Conservation (phyloP, 2,113 vertebrate genomes). For the Felis chaus region DNA sequence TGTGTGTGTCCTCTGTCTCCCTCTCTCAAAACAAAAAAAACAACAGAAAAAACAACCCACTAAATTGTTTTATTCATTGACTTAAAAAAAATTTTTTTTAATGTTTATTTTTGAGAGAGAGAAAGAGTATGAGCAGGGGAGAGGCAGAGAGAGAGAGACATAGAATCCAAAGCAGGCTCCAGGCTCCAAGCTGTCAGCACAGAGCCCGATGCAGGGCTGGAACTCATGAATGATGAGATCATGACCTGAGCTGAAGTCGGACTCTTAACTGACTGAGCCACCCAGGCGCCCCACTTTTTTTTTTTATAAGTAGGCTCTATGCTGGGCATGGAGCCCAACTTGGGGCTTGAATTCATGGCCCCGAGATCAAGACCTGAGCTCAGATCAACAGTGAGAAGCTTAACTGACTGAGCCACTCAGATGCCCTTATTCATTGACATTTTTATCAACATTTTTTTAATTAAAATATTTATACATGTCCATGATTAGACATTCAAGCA, state of each 20-base stretch:
- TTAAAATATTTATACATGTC: not conserved
- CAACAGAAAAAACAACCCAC: too few relatives aligned
- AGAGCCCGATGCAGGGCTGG: not conserved
- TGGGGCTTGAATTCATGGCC: not conserved
- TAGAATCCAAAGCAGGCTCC: not conserved
- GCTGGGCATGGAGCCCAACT: not conserved
- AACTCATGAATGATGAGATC: not conserved
- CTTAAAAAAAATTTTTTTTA: not conserved
- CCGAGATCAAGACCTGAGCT: not conserved
- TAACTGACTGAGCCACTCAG: not conserved
- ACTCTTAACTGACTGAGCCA: not conserved
- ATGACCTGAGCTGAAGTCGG: not conserved
- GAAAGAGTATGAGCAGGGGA: not conserved
- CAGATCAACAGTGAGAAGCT: not conserved
- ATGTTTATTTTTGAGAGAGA: not conserved
- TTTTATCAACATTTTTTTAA: not conserved
- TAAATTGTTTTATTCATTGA: not conserved
- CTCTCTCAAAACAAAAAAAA: too few relatives aligned
- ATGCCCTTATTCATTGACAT: not conserved
- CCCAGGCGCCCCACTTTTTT: not conserved
- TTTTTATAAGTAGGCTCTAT: too few relatives aligned
- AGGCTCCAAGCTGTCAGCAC: too few relatives aligned
- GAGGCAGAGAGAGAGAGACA: not conserved
- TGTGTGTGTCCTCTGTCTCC: too few relatives aligned
- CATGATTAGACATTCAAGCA: not conserved